Percentiles rank a stretch among this genome's conserved stretches.
These are phyloP conservation scores for Drosophila pallidifrons DNA, from an alignment of 1,140 invertebrate genomes.

Conservation along the genomic window DNA sequence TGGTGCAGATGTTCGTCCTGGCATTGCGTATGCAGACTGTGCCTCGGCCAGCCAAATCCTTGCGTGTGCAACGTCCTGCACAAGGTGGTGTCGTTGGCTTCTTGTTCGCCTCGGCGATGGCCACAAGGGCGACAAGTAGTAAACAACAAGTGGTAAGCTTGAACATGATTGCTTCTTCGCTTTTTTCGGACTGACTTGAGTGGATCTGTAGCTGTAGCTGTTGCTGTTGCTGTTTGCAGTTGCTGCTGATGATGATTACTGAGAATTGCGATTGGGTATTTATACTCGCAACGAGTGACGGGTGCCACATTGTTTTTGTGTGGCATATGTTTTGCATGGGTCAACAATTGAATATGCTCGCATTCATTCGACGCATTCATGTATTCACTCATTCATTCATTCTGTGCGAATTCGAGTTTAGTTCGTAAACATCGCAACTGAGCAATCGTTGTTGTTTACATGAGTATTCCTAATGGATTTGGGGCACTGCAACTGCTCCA, in stretches of 20 bases:
- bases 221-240: conserved; percentile 18
- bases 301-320: neutral
- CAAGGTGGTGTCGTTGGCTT: neutral
- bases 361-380: neutral
- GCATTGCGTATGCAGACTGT: conserved; percentile 49
- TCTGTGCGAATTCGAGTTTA: no score
- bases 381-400: neutral
- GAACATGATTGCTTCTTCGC: conserved; percentile 41
- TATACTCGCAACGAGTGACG: conserved; percentile 22
- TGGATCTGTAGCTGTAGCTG: conserved; percentile 10
- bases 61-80: conserved; percentile 47
- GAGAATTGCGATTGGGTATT: neutral
- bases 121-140: conserved; percentile 39
- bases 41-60: conserved; percentile 11
- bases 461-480: neutral
- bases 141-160: conserved; percentile 42
- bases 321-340: conserved; percentile 8
- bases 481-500: neutral
- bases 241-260: conserved; percentile 41
- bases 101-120: conserved; percentile 29
- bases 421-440: neutral
- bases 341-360: neutral
- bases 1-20: conserved; percentile 59
- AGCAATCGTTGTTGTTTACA: neutral
- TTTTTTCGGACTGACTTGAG: neutral